A percentile compares a stretch with the other conserved stretches of the same genome.
Conservation (phyloP, 2,797 vertebrate species). For the Esox lucius region DNA sequence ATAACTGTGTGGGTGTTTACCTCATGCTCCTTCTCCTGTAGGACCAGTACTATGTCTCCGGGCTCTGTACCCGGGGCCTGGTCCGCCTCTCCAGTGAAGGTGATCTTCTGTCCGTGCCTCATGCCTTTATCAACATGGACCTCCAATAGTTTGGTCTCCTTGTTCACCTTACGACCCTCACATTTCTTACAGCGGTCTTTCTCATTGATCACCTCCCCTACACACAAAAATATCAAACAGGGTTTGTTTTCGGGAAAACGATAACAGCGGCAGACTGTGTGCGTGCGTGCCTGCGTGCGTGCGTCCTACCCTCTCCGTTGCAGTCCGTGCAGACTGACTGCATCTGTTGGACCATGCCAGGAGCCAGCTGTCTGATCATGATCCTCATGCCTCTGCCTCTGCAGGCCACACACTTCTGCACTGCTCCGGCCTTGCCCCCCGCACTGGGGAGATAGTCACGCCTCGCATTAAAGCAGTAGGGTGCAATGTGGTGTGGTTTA, state of each 20-base stretch:
- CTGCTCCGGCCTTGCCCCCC: slow-evolving; percentile 94
- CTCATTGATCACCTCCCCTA: slow-evolving; percentile 98
- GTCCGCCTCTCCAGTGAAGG: slow-evolving; percentile 96
- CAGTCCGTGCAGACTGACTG: slow-evolving; percentile 98
- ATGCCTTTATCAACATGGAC: slow-evolving; percentile 99
- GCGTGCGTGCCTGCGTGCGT: not conserved
- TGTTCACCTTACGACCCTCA: slow-evolving; percentile 96
- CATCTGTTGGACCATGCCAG: slow-evolving; percentile 99
- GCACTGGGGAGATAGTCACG: slow-evolving; percentile 74
- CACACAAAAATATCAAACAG: slow-evolving; percentile 17
- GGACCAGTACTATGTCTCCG: slow-evolving; percentile 94
- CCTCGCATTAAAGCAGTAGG: not conserved
- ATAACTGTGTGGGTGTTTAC: slow-evolving; percentile 61
- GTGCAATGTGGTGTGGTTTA: too few species aligned
- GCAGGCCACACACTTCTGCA: slow-evolving; percentile 94
- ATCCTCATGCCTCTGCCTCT: slow-evolving; percentile 93
- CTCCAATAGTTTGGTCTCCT: slow-evolving; percentile 98
- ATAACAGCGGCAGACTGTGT: not conserved
- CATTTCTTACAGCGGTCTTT: slow-evolving; percentile 99
- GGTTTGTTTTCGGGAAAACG: not conserved
- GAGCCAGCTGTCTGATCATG: slow-evolving; percentile 98
- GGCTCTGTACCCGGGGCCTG: slow-evolving; percentile 95
- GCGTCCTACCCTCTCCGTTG: slow-evolving; percentile 89
- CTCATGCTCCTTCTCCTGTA: slow-evolving; percentile 98
- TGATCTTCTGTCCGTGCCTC: slow-evolving; percentile 97